Evolutionary conservation across 1,140 invertebrate genomes (phyloP), one percentile per base, ranked within the genome.

Genomic region (Macrotrachela quadricornifera): DNA sequence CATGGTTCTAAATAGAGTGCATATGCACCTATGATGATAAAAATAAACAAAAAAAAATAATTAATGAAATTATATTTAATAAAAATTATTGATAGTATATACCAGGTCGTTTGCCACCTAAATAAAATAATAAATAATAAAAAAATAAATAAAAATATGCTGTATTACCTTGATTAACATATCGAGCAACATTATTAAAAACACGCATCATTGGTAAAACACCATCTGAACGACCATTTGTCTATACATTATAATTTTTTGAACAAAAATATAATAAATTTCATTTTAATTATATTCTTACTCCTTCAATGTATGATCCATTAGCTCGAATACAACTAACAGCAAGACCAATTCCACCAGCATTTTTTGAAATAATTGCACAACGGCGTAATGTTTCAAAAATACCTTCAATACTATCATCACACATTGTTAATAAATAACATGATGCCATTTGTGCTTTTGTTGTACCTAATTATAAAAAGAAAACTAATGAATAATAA

Each of bases 381-480:
- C 88, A 95, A 63, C 88, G 82, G 58, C 85, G 86, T 15, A 94
- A 66, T 6, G 85, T 91, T 57, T 86, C 81, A 69, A 84, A 96
- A 59, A 99, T 96, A n/a, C 92, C 92, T 62, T 95, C 86, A 63
- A 99, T 94, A 57, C 85, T 92, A 67, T 99, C 94, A 13, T 85
- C 82, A 49, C 76, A 77, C 85, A 97, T 94, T 0, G 88, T 85
- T 39, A 97, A 64, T 6, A 97, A 71, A 61, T 96, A 99, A 69
- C 91, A 97, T 50, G 85, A 80, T 0, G 88, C 94, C 55, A 97
- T 73, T 67, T 97, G 91, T 40, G 90, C 87, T 38, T 78, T 74
- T 11, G 76, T 77, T 12, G 91, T 96, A 4, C 21, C 21, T 30
- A 4, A 30, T 4, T 4, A 30, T 4, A 4, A 8, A 30, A 30